Evolutionary conservation across 2,888 invertebrate species (phyloP), one percentile per base, ranked within the genome.

Genomic region (Pristionchus mayeri): DNA sequence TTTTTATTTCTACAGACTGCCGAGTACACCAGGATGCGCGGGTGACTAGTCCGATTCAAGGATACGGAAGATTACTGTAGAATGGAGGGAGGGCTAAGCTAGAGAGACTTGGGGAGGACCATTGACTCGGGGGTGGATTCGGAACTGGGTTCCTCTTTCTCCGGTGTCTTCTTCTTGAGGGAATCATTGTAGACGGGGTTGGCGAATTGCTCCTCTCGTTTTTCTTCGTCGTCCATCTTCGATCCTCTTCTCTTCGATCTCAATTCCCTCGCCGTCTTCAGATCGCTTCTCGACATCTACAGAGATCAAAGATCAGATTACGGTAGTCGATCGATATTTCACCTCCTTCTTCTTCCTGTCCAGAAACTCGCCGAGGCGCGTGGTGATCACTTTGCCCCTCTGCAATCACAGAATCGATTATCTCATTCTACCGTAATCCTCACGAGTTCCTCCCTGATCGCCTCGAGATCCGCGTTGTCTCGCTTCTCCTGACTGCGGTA

Each of bases 261-360:
- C 30, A 24, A 13, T 11, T 60, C 60, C 30, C 60, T 27, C 60
- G 60, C 60, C 27, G 60, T 60, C 60, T 60, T 60, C 60, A 30
- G 27, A 27, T 60, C 60, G 60, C 30, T 30, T 16, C 9, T 13
- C 60, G 27, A 3, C 30, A n/a, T 67, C 34, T 21, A 30, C 63
- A 63, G 30, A 18, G 34, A 30, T 30, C n/a, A n/a, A n/a, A n/a
- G n/a, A n/a, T n/a, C n/a, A 21, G 67, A 67, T 18, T 37, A 67
- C 67, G 34, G 40, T 67, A 67, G 67, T 9, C 13, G 44, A 44
- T 44, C 7, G 13, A 44, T 6, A 9, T 9, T 44, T 44, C 44
- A 67, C 67, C 67, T 67, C 67, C 21, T 34, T 37, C 67, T 34
- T 21, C 67, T 67, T 67, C 37, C 67, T 37, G 67, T 67, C 67